phyloP scores from a whole-genome alignment of 2,113 vertebrate species.

The Panthera leo region DNA sequence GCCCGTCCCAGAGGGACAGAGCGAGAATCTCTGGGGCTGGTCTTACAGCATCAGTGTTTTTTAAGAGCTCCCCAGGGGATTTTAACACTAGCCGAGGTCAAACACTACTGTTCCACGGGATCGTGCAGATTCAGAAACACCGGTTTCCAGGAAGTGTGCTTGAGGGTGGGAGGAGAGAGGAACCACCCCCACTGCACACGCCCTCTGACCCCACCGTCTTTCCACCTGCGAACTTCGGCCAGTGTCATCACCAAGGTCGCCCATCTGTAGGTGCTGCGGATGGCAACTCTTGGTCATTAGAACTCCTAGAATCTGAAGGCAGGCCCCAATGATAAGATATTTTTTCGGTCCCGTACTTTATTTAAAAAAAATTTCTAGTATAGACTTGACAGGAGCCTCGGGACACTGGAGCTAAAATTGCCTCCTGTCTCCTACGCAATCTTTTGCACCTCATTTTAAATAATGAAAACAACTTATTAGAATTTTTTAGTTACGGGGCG shows the following conservation, averaged over 20 bases:
- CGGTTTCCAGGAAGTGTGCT: neutral
- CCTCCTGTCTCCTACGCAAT: neutral
- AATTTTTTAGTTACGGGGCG: neutral
- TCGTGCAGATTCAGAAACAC: neutral
- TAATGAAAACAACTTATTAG: constrained; percentile 27
- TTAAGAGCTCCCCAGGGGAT: neutral
- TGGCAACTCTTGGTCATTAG: rapidly evolving
- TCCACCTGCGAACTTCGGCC: too few relatives aligned
- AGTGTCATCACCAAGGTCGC: rapidly evolving
- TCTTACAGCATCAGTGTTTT: neutral
- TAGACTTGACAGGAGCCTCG: neutral
- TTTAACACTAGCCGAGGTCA: neutral
- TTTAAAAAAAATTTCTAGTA: neutral
- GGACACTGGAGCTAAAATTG: constrained; percentile 32
- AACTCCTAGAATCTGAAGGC: neutral
- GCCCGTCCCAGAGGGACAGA: neutral
- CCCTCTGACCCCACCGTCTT: neutral
- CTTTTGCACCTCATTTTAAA: constrained; percentile 17
- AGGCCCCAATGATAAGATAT: neutral
- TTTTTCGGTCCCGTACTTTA: neutral
- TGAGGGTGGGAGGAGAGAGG: neutral
- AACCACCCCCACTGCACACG: too few relatives aligned
- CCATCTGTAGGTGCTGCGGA: rapidly evolving
- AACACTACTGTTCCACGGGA: neutral
- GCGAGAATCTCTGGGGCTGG: neutral